Base-by-base conservation (phyloP, 1,140 invertebrate species). In the Drosophila miranda region DNA sequence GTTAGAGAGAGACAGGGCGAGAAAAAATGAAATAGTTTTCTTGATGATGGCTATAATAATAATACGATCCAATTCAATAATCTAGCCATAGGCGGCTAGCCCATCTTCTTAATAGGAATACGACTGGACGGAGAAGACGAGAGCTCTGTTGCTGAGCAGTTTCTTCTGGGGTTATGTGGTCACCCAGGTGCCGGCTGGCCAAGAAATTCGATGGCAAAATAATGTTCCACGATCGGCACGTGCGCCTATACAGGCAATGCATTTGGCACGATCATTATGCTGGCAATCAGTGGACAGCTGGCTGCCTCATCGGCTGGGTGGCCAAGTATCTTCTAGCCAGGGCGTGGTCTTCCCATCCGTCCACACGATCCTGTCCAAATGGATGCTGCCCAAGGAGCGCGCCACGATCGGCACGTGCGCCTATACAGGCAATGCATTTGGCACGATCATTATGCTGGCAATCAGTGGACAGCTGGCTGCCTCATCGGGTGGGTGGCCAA, bases 331-430 rank as follows among this genome's bases (percentile, higher is more conserved):
- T 93, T 0, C 89, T 98, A 1, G 92, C 44, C 94, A 98, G 91
- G 97, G 96, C 8, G 93, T 96, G 1, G 93, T 96, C 23, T 95
- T 96, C 76, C 97, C 97, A 0, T 93, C 94, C 30, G 92, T 95
- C 7, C 96, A 98, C 80, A 94, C 94, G 0, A 90, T 97, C 2
- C 91, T 97, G 56, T 94, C 96, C 0, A 95, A 95, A 70, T 98
- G 97, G 97, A 93, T 92, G 2, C 94, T 94, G 1, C 81, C 90
- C 2, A 87, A 91, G 8, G 94, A 95, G 89, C 84, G 93, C 7
- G 93, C 93, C 1, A 90, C 92, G 2, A 84, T 93, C 28, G 92
- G 92, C 19, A 93, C 94, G 1, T 92, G 93, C 28, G 92, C 94
- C 16, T 93, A 94, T 89, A 91, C 92, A 81, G 95, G 95, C 6